Percentiles rank a stretch among this genome's conserved stretches.
Conservation (phyloP, 2,797 vertebrate species). For the Prionace glauca region DNA sequence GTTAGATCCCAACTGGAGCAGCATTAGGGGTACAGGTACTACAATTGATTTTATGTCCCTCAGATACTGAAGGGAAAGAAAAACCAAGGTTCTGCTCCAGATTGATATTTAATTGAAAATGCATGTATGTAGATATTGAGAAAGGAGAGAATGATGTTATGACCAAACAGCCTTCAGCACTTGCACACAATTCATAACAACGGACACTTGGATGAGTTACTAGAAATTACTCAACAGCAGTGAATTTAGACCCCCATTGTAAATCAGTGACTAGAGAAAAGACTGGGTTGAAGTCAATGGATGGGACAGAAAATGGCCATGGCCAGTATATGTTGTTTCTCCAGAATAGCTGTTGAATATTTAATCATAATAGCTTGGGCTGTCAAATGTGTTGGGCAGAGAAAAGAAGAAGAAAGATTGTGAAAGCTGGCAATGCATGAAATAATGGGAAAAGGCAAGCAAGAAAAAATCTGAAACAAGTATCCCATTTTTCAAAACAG, state of each 20-base stretch:
- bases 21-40: neutral
- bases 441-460: neutral
- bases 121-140: neutral
- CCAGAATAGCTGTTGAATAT: neutral
- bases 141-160: neutral
- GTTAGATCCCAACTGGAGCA: neutral
- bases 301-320: neutral
- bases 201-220: neutral
- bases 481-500: neutral
- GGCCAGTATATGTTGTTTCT: neutral
- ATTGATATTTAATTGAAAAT: neutral
- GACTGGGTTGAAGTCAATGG: neutral
- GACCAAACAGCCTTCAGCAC: neutral
- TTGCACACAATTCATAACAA: neutral
- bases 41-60: neutral
- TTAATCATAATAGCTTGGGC: neutral
- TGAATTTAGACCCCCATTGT: neutral
- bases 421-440: neutral
- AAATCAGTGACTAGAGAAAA: neutral
- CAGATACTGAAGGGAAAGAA: neutral
- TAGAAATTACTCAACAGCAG: neutral
- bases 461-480: neutral
- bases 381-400: neutral
- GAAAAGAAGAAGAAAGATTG: neutral
- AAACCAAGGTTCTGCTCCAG: neutral